Evolutionary conservation across 2,888 invertebrate genomes (phyloP).

Genomic region (Apotomis turbidana): DNA sequence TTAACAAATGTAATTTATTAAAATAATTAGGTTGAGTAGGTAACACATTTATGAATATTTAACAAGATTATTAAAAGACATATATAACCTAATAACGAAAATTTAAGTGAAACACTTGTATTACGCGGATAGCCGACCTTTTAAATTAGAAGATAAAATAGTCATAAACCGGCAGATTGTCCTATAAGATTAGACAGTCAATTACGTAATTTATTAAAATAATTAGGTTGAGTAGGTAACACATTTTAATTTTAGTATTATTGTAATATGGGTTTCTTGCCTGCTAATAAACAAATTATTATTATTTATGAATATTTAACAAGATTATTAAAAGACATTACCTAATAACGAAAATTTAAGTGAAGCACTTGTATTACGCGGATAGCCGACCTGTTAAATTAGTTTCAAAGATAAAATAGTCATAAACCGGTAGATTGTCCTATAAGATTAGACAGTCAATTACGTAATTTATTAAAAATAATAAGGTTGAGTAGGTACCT

Average conservation of each 20-base stretch:
- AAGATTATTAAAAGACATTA: background rate
- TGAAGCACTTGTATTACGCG: background rate
- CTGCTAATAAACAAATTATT: too few species aligned
- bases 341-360: background rate
- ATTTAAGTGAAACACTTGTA: background rate
- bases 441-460: background rate
- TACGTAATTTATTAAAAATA: background rate
- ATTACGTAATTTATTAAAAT: background rate
- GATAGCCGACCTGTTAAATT: too few species aligned
- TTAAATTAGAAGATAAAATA: too few species aligned
- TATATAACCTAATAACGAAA: background rate
- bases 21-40: background rate
- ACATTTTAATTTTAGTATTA: too few species aligned
- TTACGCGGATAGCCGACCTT: too few species aligned
- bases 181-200: background rate
- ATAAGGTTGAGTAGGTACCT: background rate
- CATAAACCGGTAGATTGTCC: background rate
- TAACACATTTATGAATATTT: background rate
- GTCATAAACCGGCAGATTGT: background rate
- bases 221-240: background rate
- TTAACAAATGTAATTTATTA: background rate
- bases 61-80: background rate
- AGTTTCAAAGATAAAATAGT: too few species aligned
- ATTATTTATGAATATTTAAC: background rate
- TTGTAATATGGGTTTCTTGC: too few species aligned